phyloP scores from a whole-genome alignment of 35 echinoderm and acorn worm genomes.

The Strongylocentrotus purpuratus region DNA sequence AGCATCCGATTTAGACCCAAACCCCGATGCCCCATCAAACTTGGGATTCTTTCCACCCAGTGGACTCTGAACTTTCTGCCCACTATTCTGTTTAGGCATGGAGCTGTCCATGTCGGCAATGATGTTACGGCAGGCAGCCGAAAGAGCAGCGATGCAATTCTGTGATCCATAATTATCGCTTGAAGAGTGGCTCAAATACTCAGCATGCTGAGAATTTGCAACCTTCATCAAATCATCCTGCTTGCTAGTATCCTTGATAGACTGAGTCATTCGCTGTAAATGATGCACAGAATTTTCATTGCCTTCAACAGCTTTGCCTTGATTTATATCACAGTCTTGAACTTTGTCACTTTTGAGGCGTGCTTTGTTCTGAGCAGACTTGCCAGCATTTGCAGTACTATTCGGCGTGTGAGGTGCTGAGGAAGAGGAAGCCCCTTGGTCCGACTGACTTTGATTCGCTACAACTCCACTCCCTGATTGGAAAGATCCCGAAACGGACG shows the following conservation, averaged over 20 bases:
- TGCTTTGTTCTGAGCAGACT: neutral
- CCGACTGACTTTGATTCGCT: constrained; percentile 24
- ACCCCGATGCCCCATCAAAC: constrained; percentile 13
- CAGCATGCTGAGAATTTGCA: constrained; percentile 67
- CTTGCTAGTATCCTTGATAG: constrained; percentile 48
- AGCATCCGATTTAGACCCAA: constrained; percentile 29
- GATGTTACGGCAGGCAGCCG: constrained; percentile 97
- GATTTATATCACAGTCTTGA: neutral
- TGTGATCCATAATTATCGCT: constrained; percentile 72
- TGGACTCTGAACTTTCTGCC: constrained; percentile 59
- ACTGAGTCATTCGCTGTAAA: constrained; percentile 59
- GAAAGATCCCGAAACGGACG: neutral
- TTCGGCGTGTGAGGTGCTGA: constrained; percentile 54
- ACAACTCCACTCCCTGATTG: neutral
- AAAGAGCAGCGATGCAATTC: constrained; percentile 98
- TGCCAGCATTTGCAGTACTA: constrained; percentile 4
- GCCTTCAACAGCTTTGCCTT: neutral
- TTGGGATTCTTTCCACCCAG: constrained; percentile 45
- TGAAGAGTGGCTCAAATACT: constrained; percentile 80
- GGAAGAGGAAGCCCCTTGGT: constrained; percentile 24
- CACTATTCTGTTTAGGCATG: constrained; percentile 65
- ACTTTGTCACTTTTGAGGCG: neutral
- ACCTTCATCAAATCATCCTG: constrained; percentile 62
- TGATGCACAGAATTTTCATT: constrained; percentile 59
- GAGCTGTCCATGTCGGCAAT: constrained; percentile 97